A percentile compares a stretch with the other conserved stretches of the same genome.
These are phyloP conservation scores for Sinocyclocheilus anophthalmus DNA, from an alignment of 2,113 vertebrate genomes.

Conservation along the genomic window DNA sequence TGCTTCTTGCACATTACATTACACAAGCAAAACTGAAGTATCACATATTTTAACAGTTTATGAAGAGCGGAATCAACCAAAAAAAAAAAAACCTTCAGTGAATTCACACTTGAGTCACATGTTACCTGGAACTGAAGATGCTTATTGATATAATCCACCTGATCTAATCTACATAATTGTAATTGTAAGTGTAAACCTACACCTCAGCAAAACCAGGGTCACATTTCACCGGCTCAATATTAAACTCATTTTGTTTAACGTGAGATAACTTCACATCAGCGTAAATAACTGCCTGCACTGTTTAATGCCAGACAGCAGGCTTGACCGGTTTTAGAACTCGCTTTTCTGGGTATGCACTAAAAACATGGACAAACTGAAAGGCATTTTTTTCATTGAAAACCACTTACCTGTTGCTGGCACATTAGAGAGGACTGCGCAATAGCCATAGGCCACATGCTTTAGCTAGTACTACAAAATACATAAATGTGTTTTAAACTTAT, in stretches of 20 bases:
- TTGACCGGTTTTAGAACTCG: conserved; percentile 50
- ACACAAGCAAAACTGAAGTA: neutral
- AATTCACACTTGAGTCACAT: neutral
- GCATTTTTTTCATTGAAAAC: conserved; percentile 51
- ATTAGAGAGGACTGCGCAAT: neutral
- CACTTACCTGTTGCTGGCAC: conserved; percentile 26
- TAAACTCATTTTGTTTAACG: conserved; percentile 19
- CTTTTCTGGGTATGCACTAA: conserved; percentile 44
- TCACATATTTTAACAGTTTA: neutral
- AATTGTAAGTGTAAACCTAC: neutral
- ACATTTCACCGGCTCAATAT: neutral
- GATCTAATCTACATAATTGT: neutral
- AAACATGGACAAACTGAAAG: conserved; percentile 26
- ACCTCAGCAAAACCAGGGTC: neutral
- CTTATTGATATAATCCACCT: neutral
- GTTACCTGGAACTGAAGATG: neutral
- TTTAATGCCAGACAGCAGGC: conserved; percentile 30
- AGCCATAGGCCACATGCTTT: conserved; percentile 23
- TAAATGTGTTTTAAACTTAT: neutral
- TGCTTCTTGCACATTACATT: neutral
- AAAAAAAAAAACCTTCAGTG: neutral
- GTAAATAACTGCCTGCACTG: neutral
- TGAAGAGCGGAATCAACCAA: neutral
- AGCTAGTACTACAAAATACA: conserved; percentile 5
- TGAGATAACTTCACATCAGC: conserved; percentile 24